Base-by-base conservation (phyloP, 1,140 invertebrate species). In the Drosophila bocki region DNA sequence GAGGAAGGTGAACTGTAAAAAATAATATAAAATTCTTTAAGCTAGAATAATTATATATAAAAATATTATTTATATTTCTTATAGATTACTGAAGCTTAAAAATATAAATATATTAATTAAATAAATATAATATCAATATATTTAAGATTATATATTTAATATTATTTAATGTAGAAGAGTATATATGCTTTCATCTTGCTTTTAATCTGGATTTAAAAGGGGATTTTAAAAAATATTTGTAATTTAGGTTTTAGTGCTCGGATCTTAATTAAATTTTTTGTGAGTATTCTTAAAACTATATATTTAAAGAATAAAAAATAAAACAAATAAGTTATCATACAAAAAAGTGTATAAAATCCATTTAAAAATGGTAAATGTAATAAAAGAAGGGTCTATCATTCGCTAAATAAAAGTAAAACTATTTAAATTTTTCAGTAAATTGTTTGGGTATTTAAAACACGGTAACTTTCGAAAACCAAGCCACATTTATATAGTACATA, bases 1-100 rank as follows among this genome's bases (percentile, higher is more conserved):
- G 9, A 12, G 56, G n/a, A 44, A 17, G 41, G 37, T 32, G 22
- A 44, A 71, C 65, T 53, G 0, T 2, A 32, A 47, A 37, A 65
- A 44, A 26, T 57, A 7, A 7, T 6, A 15, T 9, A 44, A 17
- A 44, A 4, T 8, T 7, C 5, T 13, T 4, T n/a, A 41, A 7
- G 15, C 15, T 39, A 13, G 4, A 13, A 39, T 26, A 7, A 33
- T 9, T 33, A 3, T 33, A 33, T 37, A n/a, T 6, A 13, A 5
- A 13, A 37, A 13, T 39, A 15, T 39, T 22, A 13, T 7, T 7
- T 3, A 22, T 26, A 26, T 47, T 26, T 4, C 0, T 3, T 26
- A 15, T 13, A 4, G 0, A 0, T 9, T 11, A 12, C 6, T 12
- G 2, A 19, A 5, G 1, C 3, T 12, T 0, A 1, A 22, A 13